Percentiles rank a stretch among this genome's conserved stretches.
phyloP scores from a whole-genome alignment of 2,888 invertebrate species.

The Drosophila phalerata region DNA sequence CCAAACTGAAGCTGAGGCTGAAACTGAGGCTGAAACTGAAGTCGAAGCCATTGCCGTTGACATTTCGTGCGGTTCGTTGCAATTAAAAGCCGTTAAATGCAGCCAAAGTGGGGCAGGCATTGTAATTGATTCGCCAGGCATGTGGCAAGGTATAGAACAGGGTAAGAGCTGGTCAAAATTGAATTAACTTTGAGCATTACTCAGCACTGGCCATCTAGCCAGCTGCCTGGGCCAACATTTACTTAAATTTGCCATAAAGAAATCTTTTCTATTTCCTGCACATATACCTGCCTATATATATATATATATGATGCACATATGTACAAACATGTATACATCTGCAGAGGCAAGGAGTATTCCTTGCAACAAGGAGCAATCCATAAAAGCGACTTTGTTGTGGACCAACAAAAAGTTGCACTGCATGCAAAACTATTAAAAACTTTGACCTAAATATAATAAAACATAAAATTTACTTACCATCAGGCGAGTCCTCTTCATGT shows the following conservation, averaged over 20 bases:
- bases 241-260: constrained; percentile 63
- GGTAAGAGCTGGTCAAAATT: constrained; percentile 34
- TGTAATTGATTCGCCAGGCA: constrained; percentile 73
- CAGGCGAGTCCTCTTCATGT: constrained; percentile 9
- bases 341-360: constrained; percentile 9
- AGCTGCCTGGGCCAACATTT: constrained; percentile 35
- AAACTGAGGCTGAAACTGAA: constrained; percentile 8
- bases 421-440: constrained; percentile 75
- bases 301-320: background rate
- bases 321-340: background rate
- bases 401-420: constrained; percentile 47
- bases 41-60: constrained; percentile 66
- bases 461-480: constrained; percentile 70
- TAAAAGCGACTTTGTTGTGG: constrained; percentile 47
- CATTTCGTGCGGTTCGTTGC: constrained; percentile 73
- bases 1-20: constrained; percentile 29
- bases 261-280: constrained; percentile 53
- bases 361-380: constrained; percentile 38
- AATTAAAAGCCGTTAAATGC: constrained; percentile 71
- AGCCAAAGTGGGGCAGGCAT: constrained; percentile 50
- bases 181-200: constrained; percentile 36
- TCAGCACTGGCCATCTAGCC: constrained; percentile 14
- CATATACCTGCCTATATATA: constrained; percentile 24
- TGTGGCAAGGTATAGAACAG: constrained; percentile 8
- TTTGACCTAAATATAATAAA: constrained; percentile 80